Conservation (phyloP, 2,888 invertebrate species). For the Rhimphoctona megacephalus region DNA sequence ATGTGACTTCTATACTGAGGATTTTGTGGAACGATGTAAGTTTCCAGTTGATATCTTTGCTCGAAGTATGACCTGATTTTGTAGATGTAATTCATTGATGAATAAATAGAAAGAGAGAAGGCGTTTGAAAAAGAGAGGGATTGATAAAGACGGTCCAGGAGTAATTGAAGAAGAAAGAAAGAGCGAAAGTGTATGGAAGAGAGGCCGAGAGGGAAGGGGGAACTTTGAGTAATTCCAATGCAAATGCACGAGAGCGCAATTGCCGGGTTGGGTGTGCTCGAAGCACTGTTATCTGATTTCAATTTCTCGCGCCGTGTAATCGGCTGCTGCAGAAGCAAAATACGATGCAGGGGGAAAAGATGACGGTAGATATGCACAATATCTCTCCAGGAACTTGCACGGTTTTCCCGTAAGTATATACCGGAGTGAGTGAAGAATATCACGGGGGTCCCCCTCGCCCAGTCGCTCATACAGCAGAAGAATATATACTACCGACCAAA, state of each 20-base stretch:
- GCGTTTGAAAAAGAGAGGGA: slow-evolving; percentile 4
- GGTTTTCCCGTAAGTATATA: slow-evolving; percentile 72
- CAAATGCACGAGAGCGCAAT: slow-evolving; percentile 69
- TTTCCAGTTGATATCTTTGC: neutral
- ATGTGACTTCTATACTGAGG: neutral
- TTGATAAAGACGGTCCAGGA: neutral
- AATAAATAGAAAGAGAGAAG: neutral
- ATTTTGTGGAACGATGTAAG: neutral
- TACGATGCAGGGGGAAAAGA: slow-evolving; percentile 28
- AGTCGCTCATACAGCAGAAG: slow-evolving; percentile 1
- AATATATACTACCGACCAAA: slow-evolving; percentile 15
- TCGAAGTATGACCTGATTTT: slow-evolving; percentile 4
- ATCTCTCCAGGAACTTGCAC: slow-evolving; percentile 54
- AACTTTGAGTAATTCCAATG: slow-evolving; percentile 72
- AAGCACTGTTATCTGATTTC: slow-evolving; percentile 80
- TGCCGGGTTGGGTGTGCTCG: slow-evolving; percentile 66
- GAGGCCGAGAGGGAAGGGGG: neutral
- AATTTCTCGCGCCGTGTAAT: slow-evolving; percentile 77
- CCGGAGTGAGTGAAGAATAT: slow-evolving; percentile 62
- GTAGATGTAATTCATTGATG: slow-evolving; percentile 1
- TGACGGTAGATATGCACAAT: slow-evolving; percentile 51
- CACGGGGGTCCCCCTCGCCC: slow-evolving; percentile 26
- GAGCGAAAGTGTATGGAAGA: slow-evolving; percentile 20
- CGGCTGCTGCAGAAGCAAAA: slow-evolving; percentile 70
- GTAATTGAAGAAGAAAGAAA: slow-evolving; percentile 29